Conservation (phyloP, 2,888 invertebrate species). For the Nomada ruficornis region DNA sequence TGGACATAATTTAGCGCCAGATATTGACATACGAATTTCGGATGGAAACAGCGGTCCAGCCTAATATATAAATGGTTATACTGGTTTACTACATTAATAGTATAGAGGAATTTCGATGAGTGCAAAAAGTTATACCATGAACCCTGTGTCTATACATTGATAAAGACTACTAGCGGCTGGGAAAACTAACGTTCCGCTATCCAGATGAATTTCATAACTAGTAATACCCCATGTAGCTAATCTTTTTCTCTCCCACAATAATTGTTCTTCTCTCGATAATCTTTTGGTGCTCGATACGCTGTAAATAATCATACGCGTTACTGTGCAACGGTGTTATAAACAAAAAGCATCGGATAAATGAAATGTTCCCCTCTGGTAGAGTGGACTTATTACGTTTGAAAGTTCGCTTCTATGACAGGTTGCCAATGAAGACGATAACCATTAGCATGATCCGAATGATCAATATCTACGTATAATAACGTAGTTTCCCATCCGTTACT, state of each 20-base stretch:
- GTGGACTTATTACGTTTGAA: slow-evolving; percentile 82
- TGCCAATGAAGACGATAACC: slow-evolving; percentile 91
- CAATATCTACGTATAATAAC: slow-evolving; percentile 93
- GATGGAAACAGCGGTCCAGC: slow-evolving; percentile 89
- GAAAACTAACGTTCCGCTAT: slow-evolving; percentile 94
- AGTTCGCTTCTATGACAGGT: slow-evolving; percentile 91
- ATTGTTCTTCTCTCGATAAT: slow-evolving; percentile 94
- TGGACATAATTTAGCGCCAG: slow-evolving; percentile 91
- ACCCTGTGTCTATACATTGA: slow-evolving; percentile 91
- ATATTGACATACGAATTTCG: slow-evolving; percentile 87
- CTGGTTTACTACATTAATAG: neutral
- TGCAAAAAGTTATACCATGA: slow-evolving; percentile 85
- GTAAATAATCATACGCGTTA: neutral
- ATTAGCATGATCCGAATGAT: slow-evolving; percentile 86
- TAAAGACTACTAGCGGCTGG: slow-evolving; percentile 95
- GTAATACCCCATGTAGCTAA: slow-evolving; percentile 97
- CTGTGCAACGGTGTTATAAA: neutral
- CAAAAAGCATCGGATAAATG: too few relatives aligned
- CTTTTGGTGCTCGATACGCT: slow-evolving; percentile 85
- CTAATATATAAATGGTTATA: slow-evolving; percentile 78
- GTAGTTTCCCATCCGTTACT: slow-evolving; percentile 96
- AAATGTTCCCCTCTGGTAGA: neutral
- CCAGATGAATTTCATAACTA: slow-evolving; percentile 94
- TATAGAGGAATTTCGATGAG: neutral
- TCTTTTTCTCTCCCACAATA: slow-evolving; percentile 96